phyloP scores from a whole-genome alignment of 2,888 invertebrate species.

The Eledona agricola region DNA sequence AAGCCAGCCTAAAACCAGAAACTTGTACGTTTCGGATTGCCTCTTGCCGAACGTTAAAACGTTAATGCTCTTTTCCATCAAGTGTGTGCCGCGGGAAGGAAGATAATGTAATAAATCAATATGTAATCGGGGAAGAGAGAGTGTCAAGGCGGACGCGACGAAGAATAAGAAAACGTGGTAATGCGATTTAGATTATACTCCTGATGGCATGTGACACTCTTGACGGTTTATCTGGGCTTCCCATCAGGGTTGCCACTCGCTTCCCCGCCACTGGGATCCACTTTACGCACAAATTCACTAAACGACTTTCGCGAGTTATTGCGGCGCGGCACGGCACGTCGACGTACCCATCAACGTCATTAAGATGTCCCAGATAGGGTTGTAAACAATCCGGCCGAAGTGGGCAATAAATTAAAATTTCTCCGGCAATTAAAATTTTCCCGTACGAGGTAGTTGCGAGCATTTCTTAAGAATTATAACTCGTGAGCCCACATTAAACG shows the following conservation, averaged over 20 bases:
- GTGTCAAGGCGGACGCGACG: conserved; percentile 47
- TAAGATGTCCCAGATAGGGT: conserved; percentile 30
- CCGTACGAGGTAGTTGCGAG: conserved; percentile 39
- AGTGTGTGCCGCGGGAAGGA: conserved; percentile 44
- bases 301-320: conserved; percentile 24
- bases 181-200: conserved; percentile 61
- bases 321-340: neutral
- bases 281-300: conserved; percentile 38
- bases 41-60: conserved; percentile 40
- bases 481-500: conserved; percentile 54
- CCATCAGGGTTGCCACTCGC: conserved; percentile 46
- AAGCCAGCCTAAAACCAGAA: conserved; percentile 37
- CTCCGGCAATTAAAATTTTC: conserved; percentile 40
- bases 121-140: conserved; percentile 50
- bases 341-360: conserved; percentile 13
- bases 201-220: conserved; percentile 59
- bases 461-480: conserved; percentile 41
- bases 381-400: conserved; percentile 24
- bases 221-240: conserved; percentile 55
- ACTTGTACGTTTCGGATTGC: conserved; percentile 34
- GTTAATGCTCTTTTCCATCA: conserved; percentile 45
- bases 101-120: conserved; percentile 57
- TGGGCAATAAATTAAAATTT: conserved; percentile 36
- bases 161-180: conserved; percentile 50
- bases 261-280: conserved; percentile 28